Conservation (phyloP, 92 coral and sea anemone species). For the Epizoanthus stellaris region DNA sequence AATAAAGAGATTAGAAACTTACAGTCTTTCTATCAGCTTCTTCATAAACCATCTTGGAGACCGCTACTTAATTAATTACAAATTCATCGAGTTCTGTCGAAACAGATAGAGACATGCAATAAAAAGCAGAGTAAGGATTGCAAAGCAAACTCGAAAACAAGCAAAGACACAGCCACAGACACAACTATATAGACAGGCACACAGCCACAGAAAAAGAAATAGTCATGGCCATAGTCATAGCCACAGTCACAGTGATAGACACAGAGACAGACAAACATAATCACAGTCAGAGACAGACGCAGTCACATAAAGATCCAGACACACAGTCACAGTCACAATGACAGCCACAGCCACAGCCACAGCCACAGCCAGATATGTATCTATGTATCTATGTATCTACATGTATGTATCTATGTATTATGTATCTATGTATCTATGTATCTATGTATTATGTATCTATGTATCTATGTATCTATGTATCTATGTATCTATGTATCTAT, state of each 20-base stretch:
- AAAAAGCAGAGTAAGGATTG: neutral
- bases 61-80: too few species aligned
- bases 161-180: neutral
- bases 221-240: neutral
- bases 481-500: too few species aligned
- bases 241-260: neutral
- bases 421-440: too few species aligned
- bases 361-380: neutral
- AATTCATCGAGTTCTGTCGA: too few species aligned
- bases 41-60: too few species aligned
- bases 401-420: too few species aligned
- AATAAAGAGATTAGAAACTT: neutral
- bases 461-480: too few species aligned
- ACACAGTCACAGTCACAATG: neutral
- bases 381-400: too few species aligned
- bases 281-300: neutral
- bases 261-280: neutral
- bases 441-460: too few species aligned
- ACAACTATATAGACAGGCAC: neutral
- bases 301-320: neutral
- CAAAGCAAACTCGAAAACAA: neutral
- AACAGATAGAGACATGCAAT: too few species aligned
- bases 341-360: neutral
- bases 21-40: too few species aligned
- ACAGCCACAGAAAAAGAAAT: neutral